Base-by-base conservation (phyloP, 2,113 vertebrate genomes). In the Leuciscus idus region DNA sequence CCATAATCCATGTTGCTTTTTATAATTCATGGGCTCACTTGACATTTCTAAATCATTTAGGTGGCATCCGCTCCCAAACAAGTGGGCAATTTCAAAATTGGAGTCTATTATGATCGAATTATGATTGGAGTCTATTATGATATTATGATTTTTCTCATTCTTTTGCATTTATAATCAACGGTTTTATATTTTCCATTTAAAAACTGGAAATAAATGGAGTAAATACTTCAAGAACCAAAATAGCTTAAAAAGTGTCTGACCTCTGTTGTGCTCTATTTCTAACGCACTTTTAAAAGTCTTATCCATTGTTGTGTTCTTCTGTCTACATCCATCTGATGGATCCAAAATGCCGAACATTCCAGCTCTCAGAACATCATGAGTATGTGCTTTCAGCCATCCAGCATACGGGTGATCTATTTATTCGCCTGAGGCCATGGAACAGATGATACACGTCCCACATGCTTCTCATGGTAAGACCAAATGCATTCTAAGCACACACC, bases 1-100 rank as follows among this genome's bases (percentile, higher is more conserved):
- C 83, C 86, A 66, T 82, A 92, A 90, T 78, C 87, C 89, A 57
- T 94, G 92, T 94, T 89, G 77, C 89, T 77, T 93, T 52, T 90
- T 82, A 94, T 92, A 90, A 94, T 94, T 94, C 81, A 95, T 91
- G 89, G 89, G 84, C 77, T 91, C 84, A 87, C 89, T 93, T 94
- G 92, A 93, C 91, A 92, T 91, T 91, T 88, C 88, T 90, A 90
- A 92, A 92, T 93, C 90, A 91, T 90, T 90, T 61, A 85, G 81
- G 50, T 70, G 57, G 50, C 74, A 83, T 85, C 75, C 78, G 76
- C 87, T 81, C 83, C 52, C 30, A 79, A 61, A 77, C 86, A 46
- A 83, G 52, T 19, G 17, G 33, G 30, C 30, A 36, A 43, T 36
- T 83, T 39, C 43, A 79, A 73, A 84, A 61, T 50, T 6, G 43